Evolutionary conservation across 2,113 vertebrate species (phyloP), one percentile per base, ranked within the genome.

Genomic region (Caranx melampygus): DNA sequence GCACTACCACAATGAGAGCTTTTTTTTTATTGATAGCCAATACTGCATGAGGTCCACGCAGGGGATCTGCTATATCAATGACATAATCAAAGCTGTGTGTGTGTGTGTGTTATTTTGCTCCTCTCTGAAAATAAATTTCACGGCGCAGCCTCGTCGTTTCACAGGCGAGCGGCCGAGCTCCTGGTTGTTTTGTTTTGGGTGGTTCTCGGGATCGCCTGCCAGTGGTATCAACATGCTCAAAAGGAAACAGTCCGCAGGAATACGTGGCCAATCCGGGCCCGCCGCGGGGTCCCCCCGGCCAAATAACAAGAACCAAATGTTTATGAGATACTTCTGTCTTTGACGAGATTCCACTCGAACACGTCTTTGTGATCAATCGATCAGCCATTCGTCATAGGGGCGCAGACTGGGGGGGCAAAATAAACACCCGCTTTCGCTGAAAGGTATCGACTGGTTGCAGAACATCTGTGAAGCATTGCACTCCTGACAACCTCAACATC

Each of bases 271-370:
- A 79, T 4, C 78, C 66, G 3, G 79, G 74, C 64, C 42, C n/a
- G 44, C 87, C n/a, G 49, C 18, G 40, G 69, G 68, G 45, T 67
- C 76, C 72, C 65, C 58, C 65, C 58, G 3, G 67, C 60, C 4
- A 60, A 47, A 80, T 88, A 90, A 92, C 86, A 78, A 86, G 86
- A 92, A 89, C 88, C 91, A 91, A 93, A 93, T 94, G 90, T 92
- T 88, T 84, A 73, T 55, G 70, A 74, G 61, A 83, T 76, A 70
- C 62, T 76, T 84, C 45, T 55, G 72, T 35, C 64, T 71, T 60
- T 86, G 83, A 81, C 81, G 40, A 77, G 62, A 81, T 85, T 83
- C 68, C 68, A 67, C 75, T 88, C 35, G 47, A 62, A 83, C 72
- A 35, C 21, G 75, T 83, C 84, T 87, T 33, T 0, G 15, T 82